A percentile compares a stretch with the other conserved stretches of the same genome.
These are phyloP conservation scores for Gouania willdenowi DNA, from an alignment of 2,797 vertebrate species.

Conservation along the genomic window DNA sequence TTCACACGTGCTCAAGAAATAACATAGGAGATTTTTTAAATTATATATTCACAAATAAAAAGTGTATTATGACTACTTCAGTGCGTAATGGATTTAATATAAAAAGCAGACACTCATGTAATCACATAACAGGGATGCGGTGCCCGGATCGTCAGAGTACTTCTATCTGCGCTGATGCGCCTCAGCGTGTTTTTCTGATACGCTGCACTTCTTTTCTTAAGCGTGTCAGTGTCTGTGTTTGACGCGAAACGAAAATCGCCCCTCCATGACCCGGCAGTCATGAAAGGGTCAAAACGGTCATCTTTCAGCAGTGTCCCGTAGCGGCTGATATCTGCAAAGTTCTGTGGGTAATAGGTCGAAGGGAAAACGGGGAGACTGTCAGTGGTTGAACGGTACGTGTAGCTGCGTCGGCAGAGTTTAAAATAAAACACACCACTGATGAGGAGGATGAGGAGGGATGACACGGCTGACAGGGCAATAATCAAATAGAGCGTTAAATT, in stretches of 20 bases:
- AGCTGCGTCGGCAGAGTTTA: constrained; percentile 46
- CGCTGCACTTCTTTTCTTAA: constrained; percentile 61
- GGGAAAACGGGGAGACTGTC: constrained; percentile 60
- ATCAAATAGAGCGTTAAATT: constrained; percentile 64
- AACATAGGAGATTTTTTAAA: no score
- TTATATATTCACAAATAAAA: no score
- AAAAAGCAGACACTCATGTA: constrained; percentile 12
- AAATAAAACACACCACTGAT: constrained; percentile 54
- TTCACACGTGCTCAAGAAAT: no score
- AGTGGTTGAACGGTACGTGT: constrained; percentile 46
- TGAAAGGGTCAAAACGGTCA: constrained; percentile 68
- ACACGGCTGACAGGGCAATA: constrained; percentile 50
- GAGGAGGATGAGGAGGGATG: constrained; percentile 58
- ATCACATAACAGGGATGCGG: constrained; percentile 51
- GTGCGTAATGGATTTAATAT: no score
- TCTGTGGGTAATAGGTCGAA: constrained; percentile 56
- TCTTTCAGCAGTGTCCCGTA: constrained; percentile 64
- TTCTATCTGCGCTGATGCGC: constrained; percentile 46
- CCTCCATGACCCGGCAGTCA: constrained; percentile 73
- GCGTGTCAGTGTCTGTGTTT: constrained; percentile 63
- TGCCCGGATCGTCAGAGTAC: constrained; percentile 46
- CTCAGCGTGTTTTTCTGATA: constrained; percentile 58
- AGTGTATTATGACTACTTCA: no score
- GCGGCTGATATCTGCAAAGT: constrained; percentile 61
- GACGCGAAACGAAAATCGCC: constrained; percentile 74